Conservation (phyloP, 2,113 vertebrate species). For the Probosciger aterrimus region DNA sequence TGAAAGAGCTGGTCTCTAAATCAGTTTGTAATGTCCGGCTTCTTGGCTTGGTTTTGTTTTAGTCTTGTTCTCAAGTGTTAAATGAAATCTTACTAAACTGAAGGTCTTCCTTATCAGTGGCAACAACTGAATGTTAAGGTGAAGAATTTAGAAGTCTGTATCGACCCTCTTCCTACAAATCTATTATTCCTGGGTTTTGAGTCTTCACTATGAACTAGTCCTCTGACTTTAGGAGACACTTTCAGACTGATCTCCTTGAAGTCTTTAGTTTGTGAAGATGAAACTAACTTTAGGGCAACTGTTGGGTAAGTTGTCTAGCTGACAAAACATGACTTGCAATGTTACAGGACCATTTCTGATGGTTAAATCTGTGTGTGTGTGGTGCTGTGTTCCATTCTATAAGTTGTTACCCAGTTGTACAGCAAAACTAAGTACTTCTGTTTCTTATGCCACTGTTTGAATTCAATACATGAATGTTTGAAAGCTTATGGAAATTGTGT, state of each 20-base stretch:
- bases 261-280: neutral
- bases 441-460: neutral
- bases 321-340: neutral
- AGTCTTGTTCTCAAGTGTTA: neutral
- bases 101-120: neutral
- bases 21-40: neutral
- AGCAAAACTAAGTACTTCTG: neutral
- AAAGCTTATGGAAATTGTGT: neutral
- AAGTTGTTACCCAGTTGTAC: neutral
- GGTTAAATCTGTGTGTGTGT: neutral
- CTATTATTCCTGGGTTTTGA: neutral
- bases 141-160: neutral
- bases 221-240: neutral
- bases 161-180: neutral
- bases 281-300: neutral
- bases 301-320: neutral
- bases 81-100: neutral
- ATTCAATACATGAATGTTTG: neutral
- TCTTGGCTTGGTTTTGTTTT: neutral
- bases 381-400: neutral
- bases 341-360: neutral
- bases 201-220: neutral
- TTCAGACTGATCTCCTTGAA: neutral
- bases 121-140: neutral
- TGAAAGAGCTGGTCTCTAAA: conserved; percentile 54